Base-by-base conservation (phyloP, 2,888 invertebrate species). In the Cyclophora punctaria region DNA sequence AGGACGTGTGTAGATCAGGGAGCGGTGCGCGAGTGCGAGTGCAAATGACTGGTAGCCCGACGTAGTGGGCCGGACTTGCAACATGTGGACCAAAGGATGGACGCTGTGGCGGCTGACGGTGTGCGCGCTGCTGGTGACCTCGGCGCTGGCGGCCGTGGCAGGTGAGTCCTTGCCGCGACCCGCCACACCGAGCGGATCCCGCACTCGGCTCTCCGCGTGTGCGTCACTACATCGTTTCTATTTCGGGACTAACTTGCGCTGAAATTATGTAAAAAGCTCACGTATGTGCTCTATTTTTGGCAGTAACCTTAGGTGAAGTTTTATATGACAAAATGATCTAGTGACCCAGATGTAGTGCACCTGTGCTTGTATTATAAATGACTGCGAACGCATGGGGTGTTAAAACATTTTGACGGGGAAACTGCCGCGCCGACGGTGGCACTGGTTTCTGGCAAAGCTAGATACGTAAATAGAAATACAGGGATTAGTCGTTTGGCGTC, bases 221-320 rank as follows among this genome's bases (percentile, higher is more conserved):
- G 82, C 85, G 85, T 85, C 85, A 85, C 77, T 71, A 75, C 73
- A 69, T 68, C 72, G 77, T 62, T 63, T 78, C 87, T 89, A 89
- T 89, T 89, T 88, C 84, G 78, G 80, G 81, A 74, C 77, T 75
- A 81, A 83, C 87, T 84, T 86, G 87, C 84, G 87, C 83, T 86
- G 85, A 89, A 89, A 89, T 89, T 89, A 89, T 89, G 89, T 89
- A 89, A 89, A 89, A 89, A 87, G 83, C 84, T 80, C 82, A 77
- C 80, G 81, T 83, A 83, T 82, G 80, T 78, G 78, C 71, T 76
- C 85, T 87, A 87, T 88, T 88, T 87, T 80, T 75, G 82, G 84
- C 78, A 64, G 76, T 84, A 87, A 82, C 86, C 83, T 84, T 81
- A 83, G 79, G 70, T 67, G 72, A 77, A 73, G 73, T 77, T 78